Percentiles rank a stretch among this genome's conserved stretches.
phyloP scores from a whole-genome alignment of 2,797 vertebrate species.

The Nyctibius grandis region DNA sequence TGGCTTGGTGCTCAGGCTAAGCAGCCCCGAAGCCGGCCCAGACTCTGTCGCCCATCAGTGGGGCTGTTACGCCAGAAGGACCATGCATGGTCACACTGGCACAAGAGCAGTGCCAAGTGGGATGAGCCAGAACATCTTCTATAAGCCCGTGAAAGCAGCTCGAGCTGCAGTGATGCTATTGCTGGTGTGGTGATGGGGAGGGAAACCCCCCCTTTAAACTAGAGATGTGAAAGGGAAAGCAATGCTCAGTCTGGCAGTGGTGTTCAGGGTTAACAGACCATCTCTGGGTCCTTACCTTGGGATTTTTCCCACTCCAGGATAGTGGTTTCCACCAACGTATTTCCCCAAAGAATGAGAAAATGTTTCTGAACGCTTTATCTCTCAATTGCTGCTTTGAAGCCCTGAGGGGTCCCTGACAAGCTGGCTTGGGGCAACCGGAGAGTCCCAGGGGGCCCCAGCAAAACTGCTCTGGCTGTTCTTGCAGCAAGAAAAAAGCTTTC shows the following conservation, averaged over 20 bases:
- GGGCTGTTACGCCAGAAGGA: fast-evolving
- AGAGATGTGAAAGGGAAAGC: background rate
- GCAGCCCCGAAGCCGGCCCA: background rate
- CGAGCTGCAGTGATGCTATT: fast-evolving
- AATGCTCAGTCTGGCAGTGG: background rate
- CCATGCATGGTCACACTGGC: background rate
- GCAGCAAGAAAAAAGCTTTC: background rate
- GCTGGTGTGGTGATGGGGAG: fast-evolving
- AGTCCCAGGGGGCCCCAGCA: fast-evolving
- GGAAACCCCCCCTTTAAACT: background rate
- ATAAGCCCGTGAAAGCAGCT: background rate
- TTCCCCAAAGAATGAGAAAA: background rate
- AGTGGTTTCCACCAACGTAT: fast-evolving
- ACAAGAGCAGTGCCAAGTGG: background rate
- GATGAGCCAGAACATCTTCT: background rate
- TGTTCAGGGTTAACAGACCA: background rate
- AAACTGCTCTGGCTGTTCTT: background rate
- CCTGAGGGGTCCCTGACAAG: fast-evolving
- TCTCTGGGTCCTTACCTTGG: background rate
- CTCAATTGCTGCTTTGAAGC: background rate
- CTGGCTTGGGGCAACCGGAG: background rate
- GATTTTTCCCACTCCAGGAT: background rate
- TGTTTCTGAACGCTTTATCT: background rate
- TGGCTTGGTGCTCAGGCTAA: background rate
- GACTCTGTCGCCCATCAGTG: fast-evolving